Evolutionary conservation across 2,888 invertebrate genomes (phyloP), one percentile per base, ranked within the genome.

Genomic region (Drosophila prostipennis): DNA sequence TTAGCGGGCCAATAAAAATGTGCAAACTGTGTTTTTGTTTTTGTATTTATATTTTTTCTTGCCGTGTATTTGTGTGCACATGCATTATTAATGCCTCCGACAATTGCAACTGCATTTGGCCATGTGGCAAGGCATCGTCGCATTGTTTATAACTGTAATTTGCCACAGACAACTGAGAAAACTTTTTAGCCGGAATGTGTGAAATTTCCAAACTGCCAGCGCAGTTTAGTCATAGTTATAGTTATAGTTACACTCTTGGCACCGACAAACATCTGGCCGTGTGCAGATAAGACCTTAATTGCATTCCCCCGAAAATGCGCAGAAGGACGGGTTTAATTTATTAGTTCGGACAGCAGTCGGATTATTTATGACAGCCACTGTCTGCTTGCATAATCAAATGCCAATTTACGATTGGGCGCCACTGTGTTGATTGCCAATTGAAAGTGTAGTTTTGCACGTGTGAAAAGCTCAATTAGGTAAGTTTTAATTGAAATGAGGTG

Each of bases 21-120:
- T 67, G 61, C 59, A 71, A 67, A 48, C 77, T 52, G 56, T 54
- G 14, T 2, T 13, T 16, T 39, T 29, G 1, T 23, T 7, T 3
- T 3, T 13, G 2, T 2, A 1, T 6, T 6, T 2, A 14, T 19
- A 1, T 13, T 16, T 39, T 29, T 13, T 39, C 37, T 19, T 6
- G 32, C 19, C 4, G 32, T 48, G 37, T 61, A 34, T 14, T 14
- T 39, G 49, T 32, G 32, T 55, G 26, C 40, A 75, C 73, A 60
- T 69, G 67, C 67, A 76, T 78, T 76, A 76, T 76, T 71, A 67
- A 82, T 78, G 68, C 68, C 63, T 49, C 64, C 54, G 56, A 70
- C 65, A 70, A 48, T 73, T 70, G 63, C 77, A 77, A 61, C 56
- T 56, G 74, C 61, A 58, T 42, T 49, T 57, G 45, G 39, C 45